Evolutionary conservation across 1,140 invertebrate genomes (phyloP).

Genomic region (Dufourea novaeangliae): DNA sequence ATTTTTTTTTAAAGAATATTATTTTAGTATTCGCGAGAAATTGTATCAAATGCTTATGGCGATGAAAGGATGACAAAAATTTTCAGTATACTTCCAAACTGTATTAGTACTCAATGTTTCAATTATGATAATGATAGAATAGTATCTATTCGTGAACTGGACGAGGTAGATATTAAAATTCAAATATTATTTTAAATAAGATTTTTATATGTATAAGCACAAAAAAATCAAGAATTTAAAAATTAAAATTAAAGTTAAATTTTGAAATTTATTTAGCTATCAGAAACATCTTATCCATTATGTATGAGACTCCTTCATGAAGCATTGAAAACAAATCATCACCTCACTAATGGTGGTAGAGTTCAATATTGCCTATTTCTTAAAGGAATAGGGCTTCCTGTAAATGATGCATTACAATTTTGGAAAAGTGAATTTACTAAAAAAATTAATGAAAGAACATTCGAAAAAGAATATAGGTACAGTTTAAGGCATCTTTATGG

Average conservation of each 20-base stretch:
- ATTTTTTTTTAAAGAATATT: constrained; percentile 30
- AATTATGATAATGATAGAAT: constrained; percentile 89
- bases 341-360: constrained; percentile 93
- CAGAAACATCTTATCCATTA: constrained; percentile 93
- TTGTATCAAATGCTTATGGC: constrained; percentile 64
- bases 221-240: too few species aligned
- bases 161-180: constrained; percentile 75
- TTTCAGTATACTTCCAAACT: constrained; percentile 25
- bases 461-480: constrained; percentile 96
- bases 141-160: constrained; percentile 87
- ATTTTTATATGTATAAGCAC: neutral
- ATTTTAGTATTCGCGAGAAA: constrained; percentile 64
- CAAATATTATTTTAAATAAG: constrained; percentile 2
- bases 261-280: constrained; percentile 77
- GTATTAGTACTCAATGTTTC: constrained; percentile 80
- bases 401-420: constrained; percentile 92
- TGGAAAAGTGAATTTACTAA: constrained; percentile 96
- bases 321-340: constrained; percentile 88
- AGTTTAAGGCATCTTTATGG: constrained; percentile 96
- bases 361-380: constrained; percentile 96
- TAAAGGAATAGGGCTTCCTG: constrained; percentile 93
- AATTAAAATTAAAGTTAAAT: too few species aligned
- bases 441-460: constrained; percentile 87
- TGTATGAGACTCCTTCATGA: constrained; percentile 97
- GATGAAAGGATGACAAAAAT: constrained; percentile 87